phyloP scores from a whole-genome alignment of 1,140 invertebrate genomes.

The Brachionus rotundiformis region DNA sequence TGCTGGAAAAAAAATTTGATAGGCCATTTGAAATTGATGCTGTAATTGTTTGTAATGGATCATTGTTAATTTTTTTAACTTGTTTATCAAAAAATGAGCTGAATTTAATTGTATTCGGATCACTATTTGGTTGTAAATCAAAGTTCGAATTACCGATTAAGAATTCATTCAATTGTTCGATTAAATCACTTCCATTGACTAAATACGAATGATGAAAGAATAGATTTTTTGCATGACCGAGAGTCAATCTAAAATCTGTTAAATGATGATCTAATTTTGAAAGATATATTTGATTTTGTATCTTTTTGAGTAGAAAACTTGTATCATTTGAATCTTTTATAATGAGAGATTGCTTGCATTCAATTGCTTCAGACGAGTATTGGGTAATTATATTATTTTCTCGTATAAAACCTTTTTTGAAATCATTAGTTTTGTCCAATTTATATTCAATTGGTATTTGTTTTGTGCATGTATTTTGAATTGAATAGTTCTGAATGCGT shows the following conservation, averaged over 20 bases:
- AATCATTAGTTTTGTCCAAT: not conserved
- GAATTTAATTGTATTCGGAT: no score
- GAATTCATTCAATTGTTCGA: no score
- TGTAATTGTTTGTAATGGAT: no score
- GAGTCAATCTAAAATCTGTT: not conserved
- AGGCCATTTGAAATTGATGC: not conserved
- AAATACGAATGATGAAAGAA: not conserved
- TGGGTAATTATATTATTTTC: conserved; percentile 1
- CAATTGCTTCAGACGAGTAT: not conserved
- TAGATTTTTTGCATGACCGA: not conserved
- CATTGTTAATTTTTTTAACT: no score
- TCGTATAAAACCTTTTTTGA: not conserved
- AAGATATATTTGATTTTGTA: not conserved
- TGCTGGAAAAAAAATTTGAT: no score
- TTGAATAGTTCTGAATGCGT: not conserved
- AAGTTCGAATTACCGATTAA: no score
- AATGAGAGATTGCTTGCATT: not conserved
- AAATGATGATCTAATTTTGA: not conserved
- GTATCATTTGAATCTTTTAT: not conserved
- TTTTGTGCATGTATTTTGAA: not conserved
- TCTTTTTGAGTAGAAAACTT: not conserved
- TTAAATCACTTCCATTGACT: no score
- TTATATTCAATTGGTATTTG: not conserved
- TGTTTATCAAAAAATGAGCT: no score
- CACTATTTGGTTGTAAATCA: no score